Evolutionary conservation across 2,797 vertebrate genomes (phyloP).

Genomic region (Cirrhinus mrigala): DNA sequence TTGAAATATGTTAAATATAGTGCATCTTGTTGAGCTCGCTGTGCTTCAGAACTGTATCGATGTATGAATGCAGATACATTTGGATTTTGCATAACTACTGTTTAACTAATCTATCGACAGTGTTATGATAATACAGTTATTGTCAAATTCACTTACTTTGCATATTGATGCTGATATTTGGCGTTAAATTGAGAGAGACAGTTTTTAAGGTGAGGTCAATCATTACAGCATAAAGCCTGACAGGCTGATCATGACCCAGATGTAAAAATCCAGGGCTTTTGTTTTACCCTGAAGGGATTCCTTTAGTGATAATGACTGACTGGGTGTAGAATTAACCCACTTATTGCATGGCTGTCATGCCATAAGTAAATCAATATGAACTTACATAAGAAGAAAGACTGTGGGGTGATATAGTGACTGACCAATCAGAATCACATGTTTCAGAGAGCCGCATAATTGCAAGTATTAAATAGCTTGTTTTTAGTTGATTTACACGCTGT

Average conservation of each 20-base stretch:
- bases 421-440: not conserved
- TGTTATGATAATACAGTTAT: not conserved
- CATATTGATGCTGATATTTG: not conserved
- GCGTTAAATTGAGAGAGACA: not conserved
- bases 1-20: not conserved
- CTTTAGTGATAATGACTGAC: not conserved
- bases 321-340: not conserved
- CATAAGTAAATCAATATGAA: not conserved
- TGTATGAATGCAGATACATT: not conserved
- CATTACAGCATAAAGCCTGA: not conserved
- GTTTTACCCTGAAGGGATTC: not conserved
- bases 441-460: not conserved
- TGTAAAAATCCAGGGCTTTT: not conserved
- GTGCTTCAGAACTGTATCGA: not conserved
- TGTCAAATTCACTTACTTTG: not conserved
- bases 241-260: not conserved
- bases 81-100: not conserved
- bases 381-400: not conserved
- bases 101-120: not conserved
- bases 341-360: not conserved
- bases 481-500: not conserved
- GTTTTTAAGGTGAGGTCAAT: not conserved
- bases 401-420: not conserved
- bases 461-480: not conserved
- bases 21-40: not conserved